Base-by-base conservation (phyloP, 30 jellyfish, hydroid and myxozoan genomes). In the Nemopilema nomurai region DNA sequence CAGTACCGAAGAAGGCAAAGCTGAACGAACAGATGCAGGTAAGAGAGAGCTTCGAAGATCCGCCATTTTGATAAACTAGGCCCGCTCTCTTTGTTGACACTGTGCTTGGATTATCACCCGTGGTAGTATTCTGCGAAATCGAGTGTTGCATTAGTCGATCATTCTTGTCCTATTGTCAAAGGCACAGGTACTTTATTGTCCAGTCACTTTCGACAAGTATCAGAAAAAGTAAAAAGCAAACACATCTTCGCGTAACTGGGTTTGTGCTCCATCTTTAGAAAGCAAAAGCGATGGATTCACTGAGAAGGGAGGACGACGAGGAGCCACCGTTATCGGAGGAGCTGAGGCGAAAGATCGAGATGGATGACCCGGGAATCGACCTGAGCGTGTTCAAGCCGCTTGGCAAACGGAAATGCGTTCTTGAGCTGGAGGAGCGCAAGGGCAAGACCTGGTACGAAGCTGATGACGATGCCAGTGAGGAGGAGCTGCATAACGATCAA, bases 321-420 rank as follows among this genome's bases (percentile, higher is more conserved):
- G 96, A 78, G 8, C 85, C 92, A 32, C 62, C 85, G 57, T 68
- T 72, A 8, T 63, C 96, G 3, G 87, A 78, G 25, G 90, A 73
- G 26, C 80, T 78, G 0, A 80, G 89, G 16, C 89, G 89, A 25
- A 86, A 91, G 41, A 69, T 71, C 16, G 91, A 95, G 30, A 83
- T 90, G 69, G 99, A 94, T 72, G 96, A 96, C n/a, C 99, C 99
- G 19, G 99, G 99, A 0, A 73, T 73, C n/a, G 83, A 73, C n/a
- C 49, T 73, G 32, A 73, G 83, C 64, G 51, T 73, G 22, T 73
- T 94, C 69, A 94, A 94, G 71, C 99, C 99, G n/a, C 90, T 96
- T 28, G 97, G 97, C 62, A 94, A 94, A 67, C 88, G 99, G 28
- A 89, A 74, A 51, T 94, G 99, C 51, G 99, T 94, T 19, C 30